Evolutionary conservation across 1,140 invertebrate species (phyloP), one percentile per base, ranked within the genome.

Genomic region (Penaeus japonicus): DNA sequence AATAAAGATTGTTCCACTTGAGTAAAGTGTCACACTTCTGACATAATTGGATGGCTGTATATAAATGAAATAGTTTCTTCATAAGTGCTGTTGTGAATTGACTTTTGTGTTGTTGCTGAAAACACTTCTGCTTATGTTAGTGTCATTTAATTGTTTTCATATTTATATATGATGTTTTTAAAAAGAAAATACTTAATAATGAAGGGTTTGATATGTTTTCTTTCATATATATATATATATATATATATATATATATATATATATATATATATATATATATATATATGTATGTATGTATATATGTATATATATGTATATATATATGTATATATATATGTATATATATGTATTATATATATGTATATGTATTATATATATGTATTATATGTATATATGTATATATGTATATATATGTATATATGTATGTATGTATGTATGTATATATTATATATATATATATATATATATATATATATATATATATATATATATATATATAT

Each of bases 401-500:
- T 80, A 80, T 80, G 53, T 80, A 80, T 53, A 80, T 80, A 80
- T 80, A 53, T 80, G 53, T 80, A 80, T 80, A 80, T 80, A 80
- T 80, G 53, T 80, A 80, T 53, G 53, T 80, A 80, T 80, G 53
- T 80, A 80, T 80, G 53, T 80, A 53, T 80, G 17, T 15, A 20
- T 30, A 32, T 39, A 7, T 39, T 39, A 59, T 18, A 20, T 24
- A 53, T 24, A 79, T 35, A 79, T 35, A 35, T 53, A 3, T 17
- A 79, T n/a, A 24, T 20, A n/a, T 24, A 79, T 24, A 78, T 15
- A 47, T 20, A 47, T 47, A 47, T 47, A n/a, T 22, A 59, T 18
- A 80, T 80, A 80, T 80, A 80, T 80, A 53, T 80, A 80, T 53
- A 80, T 80, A 80, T 80, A 53, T 80, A 80, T 80, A 80, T 80